A percentile compares a stretch with the other conserved stretches of the same genome.
Conservation (phyloP, 1,140 invertebrate genomes). For the Habropoda laboriosa region DNA sequence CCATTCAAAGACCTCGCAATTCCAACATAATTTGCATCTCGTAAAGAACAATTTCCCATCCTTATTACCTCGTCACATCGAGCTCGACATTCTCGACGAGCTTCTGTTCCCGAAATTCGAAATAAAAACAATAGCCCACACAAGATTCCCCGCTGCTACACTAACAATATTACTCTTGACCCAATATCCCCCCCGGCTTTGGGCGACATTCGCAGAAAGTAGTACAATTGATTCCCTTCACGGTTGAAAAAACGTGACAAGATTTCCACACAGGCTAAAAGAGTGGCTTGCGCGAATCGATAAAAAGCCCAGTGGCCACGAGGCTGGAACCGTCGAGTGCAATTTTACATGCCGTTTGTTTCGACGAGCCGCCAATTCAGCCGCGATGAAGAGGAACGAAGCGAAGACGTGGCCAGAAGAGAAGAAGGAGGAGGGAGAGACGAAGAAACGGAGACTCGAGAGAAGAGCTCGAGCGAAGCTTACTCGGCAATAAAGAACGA, state of each 20-base stretch:
- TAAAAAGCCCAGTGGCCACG: neutral
- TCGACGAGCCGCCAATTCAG: constrained; percentile 28
- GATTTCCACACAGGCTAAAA: neutral
- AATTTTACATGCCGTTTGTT: constrained; percentile 38
- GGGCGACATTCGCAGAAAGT: neutral
- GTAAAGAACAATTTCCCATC: too few species aligned
- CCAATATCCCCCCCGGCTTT: too few species aligned
- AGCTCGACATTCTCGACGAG: too few species aligned
- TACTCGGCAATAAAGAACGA: constrained; percentile 33
- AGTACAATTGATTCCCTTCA: constrained; percentile 1
- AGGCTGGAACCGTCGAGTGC: neutral
- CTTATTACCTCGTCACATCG: too few species aligned
- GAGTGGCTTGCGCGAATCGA: constrained; percentile 11
- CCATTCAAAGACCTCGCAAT: too few species aligned
- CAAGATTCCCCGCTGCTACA: too few species aligned
- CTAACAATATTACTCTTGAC: too few species aligned
- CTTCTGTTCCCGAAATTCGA: too few species aligned
- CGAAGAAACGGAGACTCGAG: neutral
- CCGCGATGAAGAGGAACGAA: constrained; percentile 11
- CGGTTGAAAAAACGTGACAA: neutral
- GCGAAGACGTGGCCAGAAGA: neutral
- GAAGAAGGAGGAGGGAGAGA: neutral
- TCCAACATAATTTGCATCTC: too few species aligned
- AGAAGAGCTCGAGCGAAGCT: constrained; percentile 12
- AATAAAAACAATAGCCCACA: too few species aligned